Evolutionary conservation across 2,797 vertebrate species (phyloP), one percentile per base, ranked within the genome.

Genomic region (Myotis findleyi): DNA sequence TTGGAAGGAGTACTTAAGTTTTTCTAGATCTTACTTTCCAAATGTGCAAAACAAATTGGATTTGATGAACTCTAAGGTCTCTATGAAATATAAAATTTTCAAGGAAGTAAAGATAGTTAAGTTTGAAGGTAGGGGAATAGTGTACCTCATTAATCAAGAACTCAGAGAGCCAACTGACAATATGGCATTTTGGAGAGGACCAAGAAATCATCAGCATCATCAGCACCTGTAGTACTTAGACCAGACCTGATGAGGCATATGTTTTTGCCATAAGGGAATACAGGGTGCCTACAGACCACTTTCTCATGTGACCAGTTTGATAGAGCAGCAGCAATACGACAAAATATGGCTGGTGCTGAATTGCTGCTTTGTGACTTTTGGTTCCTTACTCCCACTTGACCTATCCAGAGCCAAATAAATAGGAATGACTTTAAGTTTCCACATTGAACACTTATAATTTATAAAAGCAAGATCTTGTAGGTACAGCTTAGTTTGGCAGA

Each of bases 301-400:
- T 51, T 36, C 36, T 51, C 33, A 5, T 59, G 25, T 20, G 59
- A 53, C 7, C 33, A 44, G 20, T 57, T 41, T 81, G n/a, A 21
- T 47, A 72, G 76, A 33, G n/a, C 33, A 59, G 51, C 80, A 87
- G n/a, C 66, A 89, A 1, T 82, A 3, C 16, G 44, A 79, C 38
- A 84, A 53, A 92, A 51, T 66, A 20, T 20, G 14, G 27, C 64
- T 88, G 27, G n/a, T 16, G 12, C 83, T 73, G 62, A 93, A 27
- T 36, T 55, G 27, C 36, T 80, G 4, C 27, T 36, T 57, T 80
- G 85, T 87, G 59, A 62, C 59, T 14, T 62, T 30, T 11, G 13
- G 82, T 96, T 76, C n/a, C 83, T 93, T 80, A 80, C 23, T 93
- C 49, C 33, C 27, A 38, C 16, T 62, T 87, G n/a, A 93, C 66